A percentile compares a stretch with the other conserved stretches of the same genome.
phyloP scores from a whole-genome alignment of 2,113 vertebrate species.

The Gymnorhina tibicen region DNA sequence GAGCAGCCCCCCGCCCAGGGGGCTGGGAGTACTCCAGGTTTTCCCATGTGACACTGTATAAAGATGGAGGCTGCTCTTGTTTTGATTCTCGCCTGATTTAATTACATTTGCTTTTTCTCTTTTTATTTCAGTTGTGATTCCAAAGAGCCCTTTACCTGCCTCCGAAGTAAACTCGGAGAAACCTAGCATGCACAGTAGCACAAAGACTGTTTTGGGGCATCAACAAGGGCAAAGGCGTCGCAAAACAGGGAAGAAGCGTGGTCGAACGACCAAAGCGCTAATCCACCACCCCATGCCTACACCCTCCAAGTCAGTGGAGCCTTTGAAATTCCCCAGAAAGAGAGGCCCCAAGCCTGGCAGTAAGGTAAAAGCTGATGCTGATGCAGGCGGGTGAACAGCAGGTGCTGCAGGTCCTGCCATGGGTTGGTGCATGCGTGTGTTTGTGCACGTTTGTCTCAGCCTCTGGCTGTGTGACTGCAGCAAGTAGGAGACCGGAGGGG shows the following conservation, averaged over 20 bases:
- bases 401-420: conserved; percentile 33
- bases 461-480: conserved; percentile 50
- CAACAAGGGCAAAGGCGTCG: conserved; percentile 85
- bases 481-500: conserved; percentile 8
- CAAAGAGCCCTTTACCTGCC: conserved; percentile 83
- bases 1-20: not conserved
- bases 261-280: conserved; percentile 82
- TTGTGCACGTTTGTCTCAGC: conserved; percentile 45
- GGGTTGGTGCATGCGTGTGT: conserved; percentile 31
- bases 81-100: conserved; percentile 26
- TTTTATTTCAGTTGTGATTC: conserved; percentile 85
- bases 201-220: conserved; percentile 77
- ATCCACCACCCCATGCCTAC: conserved; percentile 75
- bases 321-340: conserved; percentile 95
- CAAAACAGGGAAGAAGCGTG: conserved; percentile 91
- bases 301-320: conserved; percentile 81
- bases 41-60: not conserved
- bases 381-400: conserved; percentile 51
- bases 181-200: conserved; percentile 78
- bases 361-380: conserved; percentile 83
- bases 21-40: not conserved
- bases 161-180: conserved; percentile 86
- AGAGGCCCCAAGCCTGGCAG: conserved; percentile 96
- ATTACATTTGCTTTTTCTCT: conserved; percentile 46
- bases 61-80: conserved; percentile 43